Conservation (phyloP, 2,888 invertebrate species). For the Trypoxylon attenuatum region DNA sequence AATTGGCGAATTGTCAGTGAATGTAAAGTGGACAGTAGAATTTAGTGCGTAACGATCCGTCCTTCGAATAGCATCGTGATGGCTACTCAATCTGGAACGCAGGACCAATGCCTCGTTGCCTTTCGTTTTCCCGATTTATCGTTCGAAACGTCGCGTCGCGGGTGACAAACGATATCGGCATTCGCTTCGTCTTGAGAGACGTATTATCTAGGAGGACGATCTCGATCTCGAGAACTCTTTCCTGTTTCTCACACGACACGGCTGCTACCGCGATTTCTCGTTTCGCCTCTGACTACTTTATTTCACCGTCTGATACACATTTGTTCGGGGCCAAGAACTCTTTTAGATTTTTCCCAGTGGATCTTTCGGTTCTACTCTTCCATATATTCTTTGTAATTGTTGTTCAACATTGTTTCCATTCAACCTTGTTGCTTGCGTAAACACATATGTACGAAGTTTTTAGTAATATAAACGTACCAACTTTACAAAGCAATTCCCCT, state of each 20-base stretch:
- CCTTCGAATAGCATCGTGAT: constrained; percentile 23
- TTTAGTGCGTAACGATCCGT: constrained; percentile 23
- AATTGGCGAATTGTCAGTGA: too few species aligned
- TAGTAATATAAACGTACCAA: too few species aligned
- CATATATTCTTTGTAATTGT: too few species aligned
- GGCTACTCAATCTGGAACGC: constrained; percentile 26
- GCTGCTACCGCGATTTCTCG: constrained; percentile 15
- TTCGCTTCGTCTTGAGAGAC: constrained; percentile 17
- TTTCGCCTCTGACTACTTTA: constrained; percentile 13
- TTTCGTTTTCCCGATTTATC: constrained; percentile 47
- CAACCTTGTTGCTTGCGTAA: too few species aligned
- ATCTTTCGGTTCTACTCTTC: too few species aligned
- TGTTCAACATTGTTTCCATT: too few species aligned
- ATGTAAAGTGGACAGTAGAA: too few species aligned
- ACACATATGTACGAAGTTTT: too few species aligned
- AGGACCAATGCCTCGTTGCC: constrained; percentile 18
- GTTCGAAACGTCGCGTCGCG: constrained; percentile 30
- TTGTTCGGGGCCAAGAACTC: not conserved
- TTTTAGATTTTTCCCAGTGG: not conserved
- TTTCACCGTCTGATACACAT: not conserved
- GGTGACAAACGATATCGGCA: constrained; percentile 55
- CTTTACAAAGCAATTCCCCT: too few species aligned
- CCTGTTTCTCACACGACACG: not conserved
- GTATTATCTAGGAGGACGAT: constrained; percentile 26
- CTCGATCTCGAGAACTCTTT: constrained; percentile 23